Evolutionary conservation across 2,888 invertebrate genomes (phyloP).

Genomic region (Bugulina stolonifera): DNA sequence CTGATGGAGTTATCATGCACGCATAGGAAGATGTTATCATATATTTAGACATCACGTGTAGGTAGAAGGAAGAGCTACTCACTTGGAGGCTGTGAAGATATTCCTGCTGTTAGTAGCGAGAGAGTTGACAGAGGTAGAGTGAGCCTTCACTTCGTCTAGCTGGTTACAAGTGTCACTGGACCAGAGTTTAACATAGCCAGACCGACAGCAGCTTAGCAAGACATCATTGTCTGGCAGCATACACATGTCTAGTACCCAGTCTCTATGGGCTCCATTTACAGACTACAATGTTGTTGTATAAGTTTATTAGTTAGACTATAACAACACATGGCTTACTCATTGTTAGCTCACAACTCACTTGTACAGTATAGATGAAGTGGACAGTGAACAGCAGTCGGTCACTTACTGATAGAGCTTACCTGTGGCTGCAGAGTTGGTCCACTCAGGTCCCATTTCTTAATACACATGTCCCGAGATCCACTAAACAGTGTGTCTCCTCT

Average conservation of each 20-base stretch:
- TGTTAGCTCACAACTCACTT: too few species aligned
- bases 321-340: too few species aligned
- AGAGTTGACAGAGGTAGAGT: constrained; percentile 64
- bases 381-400: too few species aligned
- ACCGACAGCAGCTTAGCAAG: constrained; percentile 70
- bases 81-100: constrained; percentile 79
- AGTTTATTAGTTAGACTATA: too few species aligned
- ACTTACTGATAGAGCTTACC: too few species aligned
- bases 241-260: constrained; percentile 75
- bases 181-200: constrained; percentile 72
- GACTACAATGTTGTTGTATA: too few species aligned
- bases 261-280: constrained; percentile 77
- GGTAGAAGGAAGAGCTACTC: constrained; percentile 55
- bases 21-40: too few species aligned
- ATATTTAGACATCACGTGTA: too few species aligned
- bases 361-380: too few species aligned
- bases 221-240: constrained; percentile 57
- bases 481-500: constrained; percentile 67
- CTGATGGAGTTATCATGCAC: too few species aligned
- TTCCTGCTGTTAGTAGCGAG: constrained; percentile 62
- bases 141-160: constrained; percentile 65
- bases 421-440: background rate
- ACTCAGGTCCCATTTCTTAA: constrained; percentile 70
- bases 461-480: constrained; percentile 76
- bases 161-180: constrained; percentile 63